Conservation (phyloP, 2,888 invertebrate genomes). For the Tridacna crocea region DNA sequence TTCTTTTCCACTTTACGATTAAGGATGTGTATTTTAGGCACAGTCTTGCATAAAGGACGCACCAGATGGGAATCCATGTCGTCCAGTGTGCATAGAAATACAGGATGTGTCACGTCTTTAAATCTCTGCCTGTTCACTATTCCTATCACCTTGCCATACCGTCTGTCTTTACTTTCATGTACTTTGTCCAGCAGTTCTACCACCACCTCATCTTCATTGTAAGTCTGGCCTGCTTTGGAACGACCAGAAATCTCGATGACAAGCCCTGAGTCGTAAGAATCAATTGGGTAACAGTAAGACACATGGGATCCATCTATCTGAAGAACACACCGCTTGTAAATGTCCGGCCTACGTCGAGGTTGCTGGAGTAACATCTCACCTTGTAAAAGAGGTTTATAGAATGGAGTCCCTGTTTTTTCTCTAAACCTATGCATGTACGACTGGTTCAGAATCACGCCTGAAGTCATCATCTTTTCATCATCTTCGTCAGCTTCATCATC, state of each 20-base stretch:
- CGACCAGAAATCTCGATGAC: slow-evolving; percentile 66
- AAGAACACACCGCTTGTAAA: slow-evolving; percentile 59
- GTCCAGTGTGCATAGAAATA: slow-evolving; percentile 67
- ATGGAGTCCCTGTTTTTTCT: not conserved
- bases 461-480: slow-evolving; percentile 23
- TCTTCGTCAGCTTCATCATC: slow-evolving; percentile 7
- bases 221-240: slow-evolving; percentile 66
- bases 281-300: slow-evolving; percentile 57
- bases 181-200: slow-evolving; percentile 60
- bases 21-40: slow-evolving; percentile 68
- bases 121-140: slow-evolving; percentile 37
- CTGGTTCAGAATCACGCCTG: slow-evolving; percentile 30
- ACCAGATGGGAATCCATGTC: slow-evolving; percentile 64
- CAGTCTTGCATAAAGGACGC: slow-evolving; percentile 69
- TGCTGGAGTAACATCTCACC: slow-evolving; percentile 13
- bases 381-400: slow-evolving; percentile 21
- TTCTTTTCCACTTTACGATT: slow-evolving; percentile 31
- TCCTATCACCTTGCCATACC: slow-evolving; percentile 67
- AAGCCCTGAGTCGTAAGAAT: slow-evolving; percentile 30
- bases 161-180: slow-evolving; percentile 36
- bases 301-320: slow-evolving; percentile 60
- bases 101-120: slow-evolving; percentile 56
- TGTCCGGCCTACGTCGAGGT: slow-evolving; percentile 41
- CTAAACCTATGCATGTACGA: slow-evolving; percentile 16
- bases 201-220: slow-evolving; percentile 66